These are phyloP conservation scores for Mustelus asterias DNA, from an alignment of 2,113 vertebrate genomes.

Conservation along the genomic window DNA sequence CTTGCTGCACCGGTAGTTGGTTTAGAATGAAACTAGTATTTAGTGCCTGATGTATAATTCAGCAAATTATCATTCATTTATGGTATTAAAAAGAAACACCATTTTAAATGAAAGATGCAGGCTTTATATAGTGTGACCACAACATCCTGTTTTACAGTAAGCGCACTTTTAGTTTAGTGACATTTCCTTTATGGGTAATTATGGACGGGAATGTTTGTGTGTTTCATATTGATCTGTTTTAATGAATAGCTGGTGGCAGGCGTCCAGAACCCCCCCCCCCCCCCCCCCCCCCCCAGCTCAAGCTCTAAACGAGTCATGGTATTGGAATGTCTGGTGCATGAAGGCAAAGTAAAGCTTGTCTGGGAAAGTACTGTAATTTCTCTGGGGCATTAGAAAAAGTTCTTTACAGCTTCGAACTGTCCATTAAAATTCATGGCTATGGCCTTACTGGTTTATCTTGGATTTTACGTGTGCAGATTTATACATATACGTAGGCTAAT, in stretches of 20 bases:
- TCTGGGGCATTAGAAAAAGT: conserved; percentile 25
- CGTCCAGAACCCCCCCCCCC: conserved; percentile 43
- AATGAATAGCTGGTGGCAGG: conserved; percentile 44
- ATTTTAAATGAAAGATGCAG: conserved; percentile 30
- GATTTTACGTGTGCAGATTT: conserved; percentile 16
- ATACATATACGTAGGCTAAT: background rate
- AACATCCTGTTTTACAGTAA: conserved; percentile 46
- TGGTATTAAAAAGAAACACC: background rate
- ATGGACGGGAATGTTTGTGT: conserved; percentile 49
- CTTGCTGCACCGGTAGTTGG: conserved; percentile 27
- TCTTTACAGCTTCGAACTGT: conserved; percentile 7
- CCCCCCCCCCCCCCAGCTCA: conserved; percentile 41
- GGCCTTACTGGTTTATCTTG: background rate
- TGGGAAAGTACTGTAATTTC: conserved; percentile 31
- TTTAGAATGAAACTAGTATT: conserved; percentile 27
- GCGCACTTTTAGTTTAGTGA: conserved; percentile 44
- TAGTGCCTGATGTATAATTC: conserved; percentile 19
- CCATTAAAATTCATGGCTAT: conserved; percentile 9
- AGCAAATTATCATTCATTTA: conserved; percentile 27
- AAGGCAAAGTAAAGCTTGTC: conserved; percentile 24
- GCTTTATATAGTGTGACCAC: conserved; percentile 41
- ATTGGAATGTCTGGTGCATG: conserved; percentile 27
- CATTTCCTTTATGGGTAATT: conserved; percentile 49
- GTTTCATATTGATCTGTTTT: conserved; percentile 46
- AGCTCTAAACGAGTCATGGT: conserved; percentile 17